Evolutionary conservation across 64 coral and sea anemone species (phyloP).

Genomic region (Pocillopora verrucosa): DNA sequence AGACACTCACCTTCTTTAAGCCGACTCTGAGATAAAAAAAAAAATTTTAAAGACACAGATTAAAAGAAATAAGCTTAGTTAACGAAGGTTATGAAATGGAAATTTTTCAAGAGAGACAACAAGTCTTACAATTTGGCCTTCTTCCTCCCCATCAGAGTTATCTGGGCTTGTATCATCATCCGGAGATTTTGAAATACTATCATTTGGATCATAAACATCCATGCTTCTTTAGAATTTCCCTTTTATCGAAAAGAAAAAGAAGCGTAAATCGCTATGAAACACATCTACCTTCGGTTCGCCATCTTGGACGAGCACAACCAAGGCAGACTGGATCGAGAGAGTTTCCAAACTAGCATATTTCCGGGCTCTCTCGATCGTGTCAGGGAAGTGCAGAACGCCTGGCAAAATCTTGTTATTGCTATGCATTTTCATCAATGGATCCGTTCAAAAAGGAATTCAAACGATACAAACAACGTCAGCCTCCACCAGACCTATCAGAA

Average conservation of each 20-base stretch:
- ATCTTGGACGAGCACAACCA: constrained; percentile 3
- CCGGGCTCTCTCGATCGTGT: no score
- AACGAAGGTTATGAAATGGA: no score
- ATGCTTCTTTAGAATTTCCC: background rate
- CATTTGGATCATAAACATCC: background rate
- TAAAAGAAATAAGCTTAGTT: background rate
- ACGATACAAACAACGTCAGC: constrained; percentile 62
- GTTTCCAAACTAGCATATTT: background rate
- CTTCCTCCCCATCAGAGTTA: background rate
- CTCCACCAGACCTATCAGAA: constrained; percentile 64
- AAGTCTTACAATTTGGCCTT: constrained; percentile 27
- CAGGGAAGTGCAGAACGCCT: background rate
- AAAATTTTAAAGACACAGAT: background rate
- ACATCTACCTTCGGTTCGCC: background rate
- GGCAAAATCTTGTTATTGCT: background rate
- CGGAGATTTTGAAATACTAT: background rate
- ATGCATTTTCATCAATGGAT: constrained; percentile 10
- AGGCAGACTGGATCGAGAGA: background rate
- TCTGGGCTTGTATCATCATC: constrained; percentile 17
- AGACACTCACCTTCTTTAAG: constrained; percentile 57
- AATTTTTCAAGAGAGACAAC: background rate
- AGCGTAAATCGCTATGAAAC: background rate
- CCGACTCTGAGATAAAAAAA: constrained; percentile 34
- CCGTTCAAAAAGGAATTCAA: constrained; percentile 56
- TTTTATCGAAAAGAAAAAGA: background rate